phyloP scores from a whole-genome alignment of 2,888 invertebrate genomes.

The Himalopsyche japonica region DNA sequence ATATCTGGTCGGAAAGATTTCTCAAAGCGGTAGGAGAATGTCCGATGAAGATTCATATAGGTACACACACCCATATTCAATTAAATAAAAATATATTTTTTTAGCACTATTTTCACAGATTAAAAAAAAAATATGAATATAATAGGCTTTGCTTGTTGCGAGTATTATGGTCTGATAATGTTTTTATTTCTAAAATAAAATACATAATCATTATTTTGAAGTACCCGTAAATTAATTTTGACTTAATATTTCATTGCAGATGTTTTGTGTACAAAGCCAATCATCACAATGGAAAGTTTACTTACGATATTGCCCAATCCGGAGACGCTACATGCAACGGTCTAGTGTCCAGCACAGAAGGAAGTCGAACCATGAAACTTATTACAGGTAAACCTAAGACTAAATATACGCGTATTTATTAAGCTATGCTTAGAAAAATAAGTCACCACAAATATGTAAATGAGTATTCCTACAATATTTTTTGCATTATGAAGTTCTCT shows the following conservation, averaged over 20 bases:
- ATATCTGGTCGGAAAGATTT: conserved; percentile 76
- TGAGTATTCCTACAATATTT: too few species aligned
- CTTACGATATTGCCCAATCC: conserved; percentile 73
- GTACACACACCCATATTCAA: conserved; percentile 47
- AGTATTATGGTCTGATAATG: too few species aligned
- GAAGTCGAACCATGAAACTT: conserved; percentile 76
- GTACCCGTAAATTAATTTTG: not conserved
- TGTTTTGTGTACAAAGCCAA: conserved; percentile 78
- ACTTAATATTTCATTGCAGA: conserved; percentile 50
- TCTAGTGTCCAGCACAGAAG: conserved; percentile 73
- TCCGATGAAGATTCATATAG: conserved; percentile 79
- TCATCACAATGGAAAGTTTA: conserved; percentile 54
- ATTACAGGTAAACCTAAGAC: conserved; percentile 65
- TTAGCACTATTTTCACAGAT: too few species aligned
- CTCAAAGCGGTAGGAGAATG: conserved; percentile 65
- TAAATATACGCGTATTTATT: not conserved
- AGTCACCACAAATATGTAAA: too few species aligned
- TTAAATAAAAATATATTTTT: too few species aligned
- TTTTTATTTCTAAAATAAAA: too few species aligned
- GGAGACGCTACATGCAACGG: conserved; percentile 83
- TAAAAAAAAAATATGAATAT: too few species aligned
- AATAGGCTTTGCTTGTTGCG: too few species aligned
- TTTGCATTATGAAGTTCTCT: too few species aligned
- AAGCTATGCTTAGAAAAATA: too few species aligned
- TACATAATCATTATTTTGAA: not conserved